A percentile compares a stretch with the other conserved stretches of the same genome.
Conservation (phyloP, 2,797 vertebrate genomes). For the Fratercula arctica region DNA sequence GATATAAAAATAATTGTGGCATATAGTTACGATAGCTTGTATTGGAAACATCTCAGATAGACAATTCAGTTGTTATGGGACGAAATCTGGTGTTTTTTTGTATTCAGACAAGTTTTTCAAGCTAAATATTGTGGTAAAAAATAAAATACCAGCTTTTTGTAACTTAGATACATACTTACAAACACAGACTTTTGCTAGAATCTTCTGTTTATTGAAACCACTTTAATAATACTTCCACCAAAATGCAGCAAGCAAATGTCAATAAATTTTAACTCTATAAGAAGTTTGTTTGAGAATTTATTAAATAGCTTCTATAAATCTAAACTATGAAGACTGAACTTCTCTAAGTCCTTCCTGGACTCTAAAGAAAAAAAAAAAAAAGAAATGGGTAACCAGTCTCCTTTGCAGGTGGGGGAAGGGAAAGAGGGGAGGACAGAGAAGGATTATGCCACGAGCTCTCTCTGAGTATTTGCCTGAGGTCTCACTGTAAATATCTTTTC, state of each 20-base stretch:
- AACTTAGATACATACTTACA: not conserved
- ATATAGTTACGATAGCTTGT: not conserved
- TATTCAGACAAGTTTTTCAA: not conserved
- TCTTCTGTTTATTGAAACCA: not conserved
- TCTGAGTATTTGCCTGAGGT: not conserved
- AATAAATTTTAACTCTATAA: not conserved
- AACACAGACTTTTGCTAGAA: not conserved
- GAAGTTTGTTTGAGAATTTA: not conserved
- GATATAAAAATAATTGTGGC: not conserved
- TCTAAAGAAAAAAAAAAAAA: not conserved
- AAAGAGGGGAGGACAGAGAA: not conserved
- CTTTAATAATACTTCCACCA: not conserved
- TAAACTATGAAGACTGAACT: not conserved
- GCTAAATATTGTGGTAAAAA: not conserved
- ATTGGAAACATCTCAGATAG: not conserved
- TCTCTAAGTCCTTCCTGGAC: not conserved
- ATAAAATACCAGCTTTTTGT: not conserved
- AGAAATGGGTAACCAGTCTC: not conserved
- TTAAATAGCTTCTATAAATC: not conserved
- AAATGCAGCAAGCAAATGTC: not conserved
- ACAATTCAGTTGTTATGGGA: not conserved
- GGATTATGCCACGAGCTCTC: not conserved
- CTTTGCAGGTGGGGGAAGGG: constrained; percentile 14
- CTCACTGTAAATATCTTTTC: constrained; percentile 43
- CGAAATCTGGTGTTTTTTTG: not conserved